Evolutionary conservation across 2,797 vertebrate species (phyloP), one percentile per base, ranked within the genome.

Genomic region (Gallinago stenura): DNA sequence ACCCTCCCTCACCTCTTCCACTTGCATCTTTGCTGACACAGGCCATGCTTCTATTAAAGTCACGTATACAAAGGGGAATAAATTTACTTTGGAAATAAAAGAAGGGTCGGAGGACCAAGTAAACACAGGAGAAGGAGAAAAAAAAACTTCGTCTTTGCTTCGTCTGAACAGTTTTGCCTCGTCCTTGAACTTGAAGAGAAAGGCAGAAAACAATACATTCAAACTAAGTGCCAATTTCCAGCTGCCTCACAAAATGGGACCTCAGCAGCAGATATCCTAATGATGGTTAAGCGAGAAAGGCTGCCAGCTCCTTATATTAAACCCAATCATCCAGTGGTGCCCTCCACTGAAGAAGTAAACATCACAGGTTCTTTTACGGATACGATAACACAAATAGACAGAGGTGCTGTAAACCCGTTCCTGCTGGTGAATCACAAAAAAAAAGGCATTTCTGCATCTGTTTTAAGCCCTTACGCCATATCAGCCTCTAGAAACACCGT

Each of bases 181-280:
- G 90, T 53, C 89, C 92, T 96, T 97, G 92, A 96, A 94, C 94
- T 93, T 75, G 7, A 70, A n/a, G n/a, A 82, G 70, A 84, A 78
- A 92, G 83, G 66, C 16, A 90, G 85, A 76, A 92, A 92, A 93
- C 93, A 82, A 90, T 92, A 72, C 11, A 37, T 90, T 90, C 51
- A 93, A 93, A 94, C 77, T 83, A 86, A 93, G 87, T 78, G 54
- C 57, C 87, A 83, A 95, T 95, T 96, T 94, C 86, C 94, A 86
- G 61, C 89, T 93, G 91, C 79, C 84, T 92, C 79, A 19, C 87
- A 66, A 93, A 95, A 91, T 86, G 50, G 77, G 79, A 86, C 76
- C 80, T 70, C 54, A 82, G 88, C 73, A 94, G 92, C 83, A 94
- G 70, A 94, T 51, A 51, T 78, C 68, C 69, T 95, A 94, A 95